Base-by-base conservation (phyloP, 2,888 invertebrate species). In the Platypus cylindrus region DNA sequence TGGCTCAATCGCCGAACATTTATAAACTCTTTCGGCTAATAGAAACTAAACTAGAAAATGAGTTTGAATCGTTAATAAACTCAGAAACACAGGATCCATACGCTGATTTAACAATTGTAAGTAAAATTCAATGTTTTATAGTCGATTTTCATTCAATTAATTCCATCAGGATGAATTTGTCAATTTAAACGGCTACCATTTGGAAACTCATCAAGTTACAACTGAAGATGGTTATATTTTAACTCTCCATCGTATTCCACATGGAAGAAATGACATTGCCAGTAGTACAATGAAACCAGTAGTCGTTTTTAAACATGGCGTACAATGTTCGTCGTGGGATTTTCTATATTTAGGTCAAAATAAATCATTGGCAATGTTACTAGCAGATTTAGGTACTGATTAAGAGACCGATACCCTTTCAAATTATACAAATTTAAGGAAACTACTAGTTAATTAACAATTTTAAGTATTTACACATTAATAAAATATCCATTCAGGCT, bases 171-270 rank as follows among this genome's bases (percentile, higher is more conserved):
- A n/a, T n/a, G n/a, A n/a, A n/a, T n/a, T n/a, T n/a, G n/a, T n/a
- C n/a, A n/a, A n/a, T n/a, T n/a, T n/a, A n/a, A n/a, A 47, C n/a
- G 37, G 35, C 3, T 43, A 40, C 23, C 20, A 14, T 7, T 2
- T 37, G 13, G 40, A 43, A 30, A 23, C 24, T 4, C 40, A 43
- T 31, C 8, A 25, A 14, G 40, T 35, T 17, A 14, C 17, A 3
- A 43, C 43, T 11, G 33, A 43, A 25, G 43, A 43, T 31, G 40
- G 37, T 7, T 43, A 43, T 31, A 32, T 43, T 15, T 18, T 43
- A n/a, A 40, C 32, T 1, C 3, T 43, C 2, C 43, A 43, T 32
- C 33, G 40, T 3, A 43, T 43, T 17, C 40, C 37, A 9, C 2
- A 15, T 12, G 35, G 38, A n/a, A 23, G 29, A 5, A 27, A 26